Conservation (phyloP, 1,140 invertebrate species). For the Drosophila quadrilineata region DNA sequence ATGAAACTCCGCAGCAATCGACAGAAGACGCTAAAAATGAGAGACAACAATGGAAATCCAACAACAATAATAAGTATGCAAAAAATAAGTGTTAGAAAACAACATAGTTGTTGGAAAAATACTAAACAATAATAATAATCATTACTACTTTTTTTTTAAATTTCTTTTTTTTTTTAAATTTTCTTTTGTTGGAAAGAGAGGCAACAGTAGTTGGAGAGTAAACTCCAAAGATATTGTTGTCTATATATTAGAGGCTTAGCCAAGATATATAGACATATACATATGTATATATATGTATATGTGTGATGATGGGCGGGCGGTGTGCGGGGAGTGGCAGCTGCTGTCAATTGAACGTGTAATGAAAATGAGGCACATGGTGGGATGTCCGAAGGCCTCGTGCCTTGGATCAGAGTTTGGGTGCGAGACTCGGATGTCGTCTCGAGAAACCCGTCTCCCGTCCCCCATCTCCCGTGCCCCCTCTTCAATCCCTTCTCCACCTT, state of each 20-base stretch:
- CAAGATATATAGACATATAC: no score
- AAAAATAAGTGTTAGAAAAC: slow-evolving; percentile 50
- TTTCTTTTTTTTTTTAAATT: background rate
- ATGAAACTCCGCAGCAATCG: slow-evolving; percentile 59
- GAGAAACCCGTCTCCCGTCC: background rate
- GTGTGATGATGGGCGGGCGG: background rate
- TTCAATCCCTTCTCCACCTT: background rate
- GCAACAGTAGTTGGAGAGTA: slow-evolving; percentile 51
- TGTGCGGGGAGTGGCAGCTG: background rate
- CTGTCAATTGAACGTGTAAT: slow-evolving; percentile 60
- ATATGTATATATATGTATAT: no score
- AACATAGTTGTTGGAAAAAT: slow-evolving; percentile 34
- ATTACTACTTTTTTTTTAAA: no score
- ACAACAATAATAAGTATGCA: slow-evolving; percentile 26
- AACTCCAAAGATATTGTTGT: background rate
- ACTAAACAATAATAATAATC: no score
- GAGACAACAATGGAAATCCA: slow-evolving; percentile 67
- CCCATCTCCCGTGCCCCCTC: background rate
- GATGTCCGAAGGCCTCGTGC: slow-evolving; percentile 19
- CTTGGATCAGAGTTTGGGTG: background rate
- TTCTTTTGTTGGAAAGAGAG: slow-evolving; percentile 47
- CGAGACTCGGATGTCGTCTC: background rate
- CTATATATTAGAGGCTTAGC: background rate
- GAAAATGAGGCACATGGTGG: slow-evolving; percentile 42
- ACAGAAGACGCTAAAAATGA: slow-evolving; percentile 73